Evolutionary conservation across 2,113 vertebrate species (phyloP), one percentile per base, ranked within the genome.

Genomic region (Pygoscelis adeliae): DNA sequence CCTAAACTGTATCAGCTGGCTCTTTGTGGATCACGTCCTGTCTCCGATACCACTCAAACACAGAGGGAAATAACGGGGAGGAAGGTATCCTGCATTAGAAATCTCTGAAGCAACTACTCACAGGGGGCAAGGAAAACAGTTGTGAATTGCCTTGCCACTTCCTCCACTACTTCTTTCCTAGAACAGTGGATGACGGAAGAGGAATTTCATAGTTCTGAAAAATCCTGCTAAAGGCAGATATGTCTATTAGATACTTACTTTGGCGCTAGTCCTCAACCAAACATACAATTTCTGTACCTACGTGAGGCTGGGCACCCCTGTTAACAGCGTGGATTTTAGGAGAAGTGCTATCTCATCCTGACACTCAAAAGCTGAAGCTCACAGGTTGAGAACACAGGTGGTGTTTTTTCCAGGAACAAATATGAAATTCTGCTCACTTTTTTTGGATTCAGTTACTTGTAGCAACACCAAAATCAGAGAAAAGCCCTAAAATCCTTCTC

Each of bases 31-130:
- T 55, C 19, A 40, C 6, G 2, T 27, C 42, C 22, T 79, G 6
- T 36, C 40, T 67, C 70, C 1, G 0, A 15, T 12, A 70, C 1
- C 1, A 0, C 16, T 42, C 47, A 76, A 92, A 40, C 1, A 1
- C 13, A 77, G 59, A 30, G 29, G 10, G 40, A 84, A 52, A 61
- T 25, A 87, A 76, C 3, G 1, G 21, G 18, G 27, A 65, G 29
- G 3, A 78, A 88, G 10, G 10, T 20, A 73, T 38, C 27, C 19
- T 61, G 34, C 62, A 52, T 58, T 6, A 58, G 42, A 71, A 63
- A 49, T n/a, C 38, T 46, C 21, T 82, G 20, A 88, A 90, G 36
- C 9, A 84, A 10, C 15, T 47, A 27, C 26, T 32, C 7, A 58
- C 1, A 1, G 53, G 19, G 27, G 10, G 14, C 40, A 91, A 72